These are phyloP conservation scores for Chamaetylas fuelleborni DNA, from an alignment of 2,113 vertebrate species.

Conservation along the genomic window DNA sequence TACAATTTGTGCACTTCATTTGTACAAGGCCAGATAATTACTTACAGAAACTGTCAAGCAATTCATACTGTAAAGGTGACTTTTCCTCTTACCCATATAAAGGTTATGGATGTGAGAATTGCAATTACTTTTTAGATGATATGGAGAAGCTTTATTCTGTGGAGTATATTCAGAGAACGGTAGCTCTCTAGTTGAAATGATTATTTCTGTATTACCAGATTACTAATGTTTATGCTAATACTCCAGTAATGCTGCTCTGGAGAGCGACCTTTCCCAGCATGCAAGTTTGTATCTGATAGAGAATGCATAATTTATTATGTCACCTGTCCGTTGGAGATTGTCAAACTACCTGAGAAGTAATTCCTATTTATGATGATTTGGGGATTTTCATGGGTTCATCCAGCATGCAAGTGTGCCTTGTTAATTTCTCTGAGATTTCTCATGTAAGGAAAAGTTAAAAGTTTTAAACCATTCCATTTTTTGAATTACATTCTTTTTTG, in stretches of 20 bases:
- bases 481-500: background rate
- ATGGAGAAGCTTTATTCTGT: conserved; percentile 35
- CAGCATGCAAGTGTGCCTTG: background rate
- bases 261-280: conserved; percentile 58
- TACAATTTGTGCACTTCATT: conserved; percentile 59
- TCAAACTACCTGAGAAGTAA: conserved; percentile 32
- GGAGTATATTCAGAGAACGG: conserved; percentile 8
- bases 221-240: conserved; percentile 61
- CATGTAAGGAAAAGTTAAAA: background rate
- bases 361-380: conserved; percentile 58
- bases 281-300: conserved; percentile 24
- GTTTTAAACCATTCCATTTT: background rate
- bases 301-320: conserved; percentile 60
- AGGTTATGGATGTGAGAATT: conserved; percentile 57
- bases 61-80: conserved; percentile 54
- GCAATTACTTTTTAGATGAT: conserved; percentile 61
- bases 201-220: conserved; percentile 56
- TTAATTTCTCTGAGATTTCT: conserved; percentile 18
- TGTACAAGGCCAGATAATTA: conserved; percentile 56
- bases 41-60: conserved; percentile 49
- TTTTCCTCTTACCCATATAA: conserved; percentile 51
- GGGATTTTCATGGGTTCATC: conserved; percentile 37
- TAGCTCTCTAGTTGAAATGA: conserved; percentile 31
- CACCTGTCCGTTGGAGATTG: conserved; percentile 51
- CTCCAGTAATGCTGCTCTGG: conserved; percentile 32